Evolutionary conservation across 2,113 vertebrate species (phyloP).

Genomic region (Podiceps cristatus): DNA sequence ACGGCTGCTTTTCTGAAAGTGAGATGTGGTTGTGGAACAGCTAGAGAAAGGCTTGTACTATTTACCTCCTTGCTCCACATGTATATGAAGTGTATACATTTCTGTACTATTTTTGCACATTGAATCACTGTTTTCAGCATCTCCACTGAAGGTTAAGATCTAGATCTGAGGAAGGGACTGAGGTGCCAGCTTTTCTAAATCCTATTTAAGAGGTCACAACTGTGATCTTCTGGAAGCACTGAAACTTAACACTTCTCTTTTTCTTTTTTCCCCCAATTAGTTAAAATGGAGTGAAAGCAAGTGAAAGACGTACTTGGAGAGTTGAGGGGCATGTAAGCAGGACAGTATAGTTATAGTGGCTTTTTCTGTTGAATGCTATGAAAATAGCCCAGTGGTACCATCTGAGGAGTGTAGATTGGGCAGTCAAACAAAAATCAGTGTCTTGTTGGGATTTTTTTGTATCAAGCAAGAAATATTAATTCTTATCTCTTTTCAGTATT

Average conservation of each 20-base stretch:
- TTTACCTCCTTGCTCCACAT: rapidly evolving
- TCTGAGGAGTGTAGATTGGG: background rate
- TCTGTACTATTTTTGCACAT: rapidly evolving
- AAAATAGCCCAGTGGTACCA: background rate
- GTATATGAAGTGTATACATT: rapidly evolving
- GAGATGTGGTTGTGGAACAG: background rate
- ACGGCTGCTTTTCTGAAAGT: background rate
- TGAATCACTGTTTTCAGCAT: rapidly evolving
- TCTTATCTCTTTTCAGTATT: background rate
- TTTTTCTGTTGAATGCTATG: background rate
- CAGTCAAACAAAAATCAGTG: background rate
- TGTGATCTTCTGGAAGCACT: background rate
- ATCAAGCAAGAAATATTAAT: background rate
- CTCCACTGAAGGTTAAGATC: background rate
- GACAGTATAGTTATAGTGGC: too few species aligned
- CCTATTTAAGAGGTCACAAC: background rate
- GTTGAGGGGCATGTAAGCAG: background rate
- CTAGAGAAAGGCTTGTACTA: rapidly evolving
- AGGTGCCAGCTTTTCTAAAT: background rate
- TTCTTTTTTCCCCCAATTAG: background rate
- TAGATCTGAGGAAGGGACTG: background rate
- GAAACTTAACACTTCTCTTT: background rate
- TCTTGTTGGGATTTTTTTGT: background rate
- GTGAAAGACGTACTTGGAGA: background rate
- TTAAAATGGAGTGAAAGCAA: background rate